These are phyloP conservation scores for Patella vulgata DNA, from an alignment of 1,140 invertebrate genomes.

Conservation along the genomic window DNA sequence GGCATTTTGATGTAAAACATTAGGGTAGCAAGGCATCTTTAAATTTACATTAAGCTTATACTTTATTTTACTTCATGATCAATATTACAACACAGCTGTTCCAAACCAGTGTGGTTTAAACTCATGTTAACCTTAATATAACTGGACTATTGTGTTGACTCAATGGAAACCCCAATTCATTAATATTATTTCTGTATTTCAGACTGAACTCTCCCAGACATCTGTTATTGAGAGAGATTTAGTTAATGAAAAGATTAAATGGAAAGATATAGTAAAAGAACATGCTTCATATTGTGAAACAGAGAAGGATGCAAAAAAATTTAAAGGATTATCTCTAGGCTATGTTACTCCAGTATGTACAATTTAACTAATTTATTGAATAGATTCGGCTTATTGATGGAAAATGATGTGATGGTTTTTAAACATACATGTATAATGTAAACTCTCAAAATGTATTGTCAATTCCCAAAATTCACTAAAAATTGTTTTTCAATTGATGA, in stretches of 20 bases:
- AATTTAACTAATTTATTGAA: background rate
- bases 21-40: too few species aligned
- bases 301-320: slow-evolving; percentile 74
- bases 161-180: too few species aligned
- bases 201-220: too few species aligned
- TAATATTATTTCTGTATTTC: too few species aligned
- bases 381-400: background rate
- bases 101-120: too few species aligned
- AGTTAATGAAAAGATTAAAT: slow-evolving; percentile 73
- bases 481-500: background rate
- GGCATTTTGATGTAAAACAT: too few species aligned
- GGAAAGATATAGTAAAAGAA: slow-evolving; percentile 80
- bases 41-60: too few species aligned
- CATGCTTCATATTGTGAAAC: slow-evolving; percentile 76
- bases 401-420: background rate
- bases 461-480: slow-evolving; percentile 1
- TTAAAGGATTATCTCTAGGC: slow-evolving; percentile 80
- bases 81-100: too few species aligned
- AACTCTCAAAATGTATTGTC: background rate
- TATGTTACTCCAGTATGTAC: slow-evolving; percentile 92
- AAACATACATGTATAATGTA: background rate
- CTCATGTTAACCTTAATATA: too few species aligned
- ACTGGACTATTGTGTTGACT: too few species aligned
- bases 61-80: too few species aligned
- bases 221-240: slow-evolving; percentile 78